phyloP scores from a whole-genome alignment of 2,797 vertebrate species.

The Salmo trutta region DNA sequence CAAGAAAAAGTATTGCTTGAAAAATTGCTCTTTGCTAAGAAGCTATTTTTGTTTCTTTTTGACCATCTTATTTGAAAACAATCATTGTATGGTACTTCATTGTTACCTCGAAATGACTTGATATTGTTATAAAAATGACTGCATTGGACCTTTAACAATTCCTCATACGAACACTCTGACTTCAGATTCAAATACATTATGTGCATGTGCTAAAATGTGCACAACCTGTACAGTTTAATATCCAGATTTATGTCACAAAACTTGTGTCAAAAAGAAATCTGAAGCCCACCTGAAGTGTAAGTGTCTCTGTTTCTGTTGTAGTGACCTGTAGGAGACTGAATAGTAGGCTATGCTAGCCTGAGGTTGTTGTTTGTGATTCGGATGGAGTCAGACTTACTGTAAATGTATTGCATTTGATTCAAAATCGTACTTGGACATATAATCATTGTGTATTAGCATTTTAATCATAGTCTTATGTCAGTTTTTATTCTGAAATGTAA shows the following conservation, averaged over 20 bases:
- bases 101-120: too few relatives aligned
- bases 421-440: background rate
- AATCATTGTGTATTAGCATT: slow-evolving; percentile 3
- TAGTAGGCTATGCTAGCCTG: background rate
- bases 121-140: too few relatives aligned
- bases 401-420: background rate
- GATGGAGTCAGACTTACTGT: background rate
- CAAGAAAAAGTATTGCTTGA: too few relatives aligned
- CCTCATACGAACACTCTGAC: background rate
- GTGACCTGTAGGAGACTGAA: background rate
- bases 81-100: too few relatives aligned
- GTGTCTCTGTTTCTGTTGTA: background rate
- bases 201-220: background rate
- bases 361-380: background rate
- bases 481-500: background rate
- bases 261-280: background rate
- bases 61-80: too few relatives aligned
- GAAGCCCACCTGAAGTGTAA: too few relatives aligned
- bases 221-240: too few relatives aligned
- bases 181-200: background rate
- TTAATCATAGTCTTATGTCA: background rate
- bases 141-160: too few relatives aligned
- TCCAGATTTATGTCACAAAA: background rate
- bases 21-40: too few relatives aligned
- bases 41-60: too few relatives aligned